phyloP scores from a whole-genome alignment of 53 echinoderm and acorn worm species.

The Patiria pectinifera region DNA sequence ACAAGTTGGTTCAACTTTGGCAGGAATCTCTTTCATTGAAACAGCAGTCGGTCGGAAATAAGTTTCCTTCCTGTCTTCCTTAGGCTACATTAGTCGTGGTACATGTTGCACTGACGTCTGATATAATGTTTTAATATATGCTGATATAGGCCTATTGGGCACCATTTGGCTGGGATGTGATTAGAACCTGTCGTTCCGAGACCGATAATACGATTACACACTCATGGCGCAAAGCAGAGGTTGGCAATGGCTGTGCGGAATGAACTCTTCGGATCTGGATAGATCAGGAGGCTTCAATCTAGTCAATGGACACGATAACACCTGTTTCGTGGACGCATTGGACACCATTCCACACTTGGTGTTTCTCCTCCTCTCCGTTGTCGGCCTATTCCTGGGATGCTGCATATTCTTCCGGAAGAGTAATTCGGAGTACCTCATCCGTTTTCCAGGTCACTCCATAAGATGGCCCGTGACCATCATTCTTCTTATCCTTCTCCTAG shows the following conservation, averaged over 20 bases:
- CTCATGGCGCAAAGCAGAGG: conserved; percentile 2
- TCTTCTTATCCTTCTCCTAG: conserved; percentile 17
- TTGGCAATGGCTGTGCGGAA: conserved; percentile 65
- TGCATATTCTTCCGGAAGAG: conserved; percentile 16
- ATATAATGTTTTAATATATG: no score
- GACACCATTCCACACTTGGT: conserved; percentile 37
- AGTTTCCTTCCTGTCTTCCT: no score
- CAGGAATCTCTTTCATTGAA: no score
- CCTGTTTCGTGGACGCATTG: conserved; percentile 34
- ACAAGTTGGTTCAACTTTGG: no score
- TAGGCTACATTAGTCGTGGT: no score
- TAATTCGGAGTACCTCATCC: conserved; percentile 26
- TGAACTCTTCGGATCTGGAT: conserved; percentile 38
- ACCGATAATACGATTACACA: not conserved
- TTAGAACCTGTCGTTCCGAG: not conserved
- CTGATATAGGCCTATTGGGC: no score
- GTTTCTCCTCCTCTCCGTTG: conserved; percentile 3
- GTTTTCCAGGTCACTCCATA: conserved; percentile 40
- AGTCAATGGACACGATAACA: not conserved
- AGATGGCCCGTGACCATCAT: conserved; percentile 37
- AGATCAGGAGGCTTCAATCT: conserved; percentile 15
- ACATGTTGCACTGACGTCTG: no score
- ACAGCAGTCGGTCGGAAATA: no score
- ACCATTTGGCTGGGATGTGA: not conserved
- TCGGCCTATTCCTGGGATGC: not conserved